A percentile compares a stretch with the other conserved stretches of the same genome.
phyloP scores from a whole-genome alignment of 2,113 vertebrate genomes.

The Hippocampus abdominalis region DNA sequence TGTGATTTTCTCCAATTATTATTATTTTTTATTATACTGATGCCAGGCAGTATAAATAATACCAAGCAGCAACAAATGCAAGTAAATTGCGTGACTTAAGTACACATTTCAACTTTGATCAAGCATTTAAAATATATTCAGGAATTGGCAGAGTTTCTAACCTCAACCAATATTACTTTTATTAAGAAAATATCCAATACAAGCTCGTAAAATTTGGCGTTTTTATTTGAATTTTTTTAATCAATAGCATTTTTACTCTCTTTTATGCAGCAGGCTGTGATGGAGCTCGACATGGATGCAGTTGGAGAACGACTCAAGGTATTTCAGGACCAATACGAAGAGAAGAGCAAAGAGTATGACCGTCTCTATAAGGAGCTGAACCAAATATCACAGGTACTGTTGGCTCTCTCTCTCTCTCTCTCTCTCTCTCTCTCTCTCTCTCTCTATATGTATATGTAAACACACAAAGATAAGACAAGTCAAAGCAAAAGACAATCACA shows the following conservation, averaged over 20 bases:
- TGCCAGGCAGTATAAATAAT: neutral
- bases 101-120: neutral
- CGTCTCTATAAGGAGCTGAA: slow-evolving; percentile 92
- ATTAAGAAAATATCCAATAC: no score
- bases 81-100: neutral
- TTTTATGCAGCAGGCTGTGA: slow-evolving; percentile 78
- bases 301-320: slow-evolving; percentile 93
- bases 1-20: neutral
- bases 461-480: neutral
- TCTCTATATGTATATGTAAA: neutral
- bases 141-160: neutral
- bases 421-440: no score
- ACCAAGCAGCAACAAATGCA: neutral
- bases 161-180: neutral
- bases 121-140: neutral
- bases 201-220: no score
- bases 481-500: neutral
- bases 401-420: no score
- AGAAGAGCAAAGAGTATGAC: slow-evolving; percentile 95
- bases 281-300: slow-evolving; percentile 92
- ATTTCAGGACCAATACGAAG: slow-evolving; percentile 92
- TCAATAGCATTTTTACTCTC: neutral
- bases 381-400: slow-evolving; percentile 86
- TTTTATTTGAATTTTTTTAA: neutral
- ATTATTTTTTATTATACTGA: neutral